phyloP scores from a whole-genome alignment of 2,888 invertebrate genomes.

The Capitulum mitella region DNA sequence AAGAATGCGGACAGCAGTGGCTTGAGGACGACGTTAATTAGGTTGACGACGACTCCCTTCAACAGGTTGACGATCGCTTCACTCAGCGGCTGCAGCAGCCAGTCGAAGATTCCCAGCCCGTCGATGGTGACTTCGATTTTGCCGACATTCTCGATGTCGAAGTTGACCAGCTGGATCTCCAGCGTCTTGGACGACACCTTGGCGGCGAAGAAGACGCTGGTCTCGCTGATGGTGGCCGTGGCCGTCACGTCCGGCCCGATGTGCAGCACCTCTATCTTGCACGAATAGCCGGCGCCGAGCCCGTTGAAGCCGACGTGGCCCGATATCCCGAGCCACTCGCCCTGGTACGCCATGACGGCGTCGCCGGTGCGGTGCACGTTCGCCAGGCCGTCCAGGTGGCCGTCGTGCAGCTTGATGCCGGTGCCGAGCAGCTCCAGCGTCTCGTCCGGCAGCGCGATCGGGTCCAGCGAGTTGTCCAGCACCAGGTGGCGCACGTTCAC shows the following conservation, averaged over 20 bases:
- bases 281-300: neutral
- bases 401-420: neutral
- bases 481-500: neutral
- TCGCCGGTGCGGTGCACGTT: conserved; percentile 4
- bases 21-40: neutral
- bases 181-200: neutral
- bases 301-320: conserved; percentile 10
- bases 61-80: neutral
- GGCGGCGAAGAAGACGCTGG: neutral
- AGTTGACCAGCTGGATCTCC: neutral
- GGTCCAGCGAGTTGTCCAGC: neutral
- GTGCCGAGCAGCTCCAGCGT: neutral
- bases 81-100: neutral
- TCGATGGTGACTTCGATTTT: neutral
- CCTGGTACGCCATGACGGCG: neutral
- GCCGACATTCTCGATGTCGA: neutral
- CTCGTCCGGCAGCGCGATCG: neutral
- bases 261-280: neutral
- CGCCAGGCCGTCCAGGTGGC: neutral
- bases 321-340: neutral
- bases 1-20: neutral
- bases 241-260: neutral
- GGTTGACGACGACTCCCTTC: neutral
- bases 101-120: neutral
- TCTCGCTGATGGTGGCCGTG: conserved; percentile 14